Evolutionary conservation across 2,113 vertebrate species (phyloP).

Genomic region (Catharus bicknelli): DNA sequence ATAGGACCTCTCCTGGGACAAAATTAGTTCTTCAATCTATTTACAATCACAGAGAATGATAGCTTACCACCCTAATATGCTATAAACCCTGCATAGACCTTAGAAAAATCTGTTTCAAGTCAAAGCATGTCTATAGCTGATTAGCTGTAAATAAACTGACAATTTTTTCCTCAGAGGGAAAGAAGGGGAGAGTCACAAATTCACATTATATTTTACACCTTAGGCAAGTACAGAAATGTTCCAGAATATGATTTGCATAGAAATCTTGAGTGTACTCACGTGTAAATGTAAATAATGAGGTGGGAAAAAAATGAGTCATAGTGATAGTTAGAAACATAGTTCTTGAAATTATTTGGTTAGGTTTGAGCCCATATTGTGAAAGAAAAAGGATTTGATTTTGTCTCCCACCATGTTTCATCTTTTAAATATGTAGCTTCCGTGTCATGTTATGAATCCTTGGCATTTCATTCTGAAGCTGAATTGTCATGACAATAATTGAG

Average conservation of each 20-base stretch:
- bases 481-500: neutral
- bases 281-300: neutral
- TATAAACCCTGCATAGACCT: neutral
- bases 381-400: neutral
- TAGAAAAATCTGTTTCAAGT: conserved; percentile 7
- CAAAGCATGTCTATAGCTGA: neutral
- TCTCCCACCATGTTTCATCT: neutral
- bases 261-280: neutral
- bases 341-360: neutral
- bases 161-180: neutral
- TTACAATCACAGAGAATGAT: neutral
- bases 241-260: neutral
- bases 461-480: neutral
- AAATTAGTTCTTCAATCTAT: conserved; percentile 36
- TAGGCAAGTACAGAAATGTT: neutral
- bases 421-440: neutral
- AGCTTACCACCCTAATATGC: neutral
- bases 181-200: neutral
- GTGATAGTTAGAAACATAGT: neutral
- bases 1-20: conserved; percentile 9
- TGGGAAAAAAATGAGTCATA: neutral
- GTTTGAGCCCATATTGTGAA: neutral
- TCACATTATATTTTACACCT: neutral
- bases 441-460: neutral
- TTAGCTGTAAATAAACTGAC: conserved; percentile 21